These are phyloP conservation scores for Zophobas atratus DNA, from an alignment of 1,140 invertebrate species.

Conservation along the genomic window DNA sequence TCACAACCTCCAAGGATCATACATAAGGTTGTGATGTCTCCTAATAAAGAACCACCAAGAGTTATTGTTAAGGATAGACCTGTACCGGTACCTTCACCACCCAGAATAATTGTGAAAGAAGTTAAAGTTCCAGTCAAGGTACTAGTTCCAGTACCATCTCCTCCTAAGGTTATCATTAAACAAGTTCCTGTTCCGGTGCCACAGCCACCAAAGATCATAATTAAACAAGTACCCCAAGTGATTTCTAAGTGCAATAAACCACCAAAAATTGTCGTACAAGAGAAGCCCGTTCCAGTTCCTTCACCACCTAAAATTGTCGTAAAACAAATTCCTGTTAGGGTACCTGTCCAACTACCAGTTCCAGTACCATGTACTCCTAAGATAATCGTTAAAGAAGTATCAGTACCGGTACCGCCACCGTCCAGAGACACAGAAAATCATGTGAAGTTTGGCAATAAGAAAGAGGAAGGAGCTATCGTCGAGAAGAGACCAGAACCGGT, in stretches of 20 bases:
- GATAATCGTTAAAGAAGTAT: slow-evolving; percentile 11
- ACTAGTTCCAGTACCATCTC: neutral
- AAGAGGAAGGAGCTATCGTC: no score
- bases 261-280: slow-evolving; percentile 2
- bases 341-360: neutral
- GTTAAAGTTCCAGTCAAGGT: slow-evolving; percentile 10
- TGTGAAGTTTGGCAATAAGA: no score
- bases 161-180: neutral
- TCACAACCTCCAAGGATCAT: slow-evolving; percentile 32
- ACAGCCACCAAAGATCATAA: neutral
- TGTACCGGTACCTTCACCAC: neutral
- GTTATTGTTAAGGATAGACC: slow-evolving; percentile 20
- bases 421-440: no score
- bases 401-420: neutral
- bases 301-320: slow-evolving; percentile 16
- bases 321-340: slow-evolving; percentile 16
- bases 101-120: neutral
- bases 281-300: slow-evolving; percentile 16
- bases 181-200: neutral
- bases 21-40: neutral
- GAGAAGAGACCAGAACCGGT: no score
- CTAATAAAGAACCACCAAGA: neutral
- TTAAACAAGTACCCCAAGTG: neutral
- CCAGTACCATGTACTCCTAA: slow-evolving; percentile 2
- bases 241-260: neutral